Base-by-base conservation (phyloP, 1,140 invertebrate genomes). In the Lerema accius region DNA sequence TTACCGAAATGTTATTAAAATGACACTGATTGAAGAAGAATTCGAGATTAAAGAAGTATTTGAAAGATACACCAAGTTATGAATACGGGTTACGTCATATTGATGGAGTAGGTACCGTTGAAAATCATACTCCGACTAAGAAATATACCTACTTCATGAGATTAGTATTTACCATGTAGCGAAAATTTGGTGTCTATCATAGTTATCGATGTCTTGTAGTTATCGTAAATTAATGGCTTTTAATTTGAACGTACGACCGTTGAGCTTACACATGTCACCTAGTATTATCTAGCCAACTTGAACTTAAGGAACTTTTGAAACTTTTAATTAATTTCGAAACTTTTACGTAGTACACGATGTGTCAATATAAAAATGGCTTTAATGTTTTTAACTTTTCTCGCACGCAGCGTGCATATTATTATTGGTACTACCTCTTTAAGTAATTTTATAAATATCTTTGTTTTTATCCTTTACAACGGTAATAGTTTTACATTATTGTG, bases 291-390 rank as follows among this genome's bases (percentile, higher is more conserved):
- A 23, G 19, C 19, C 2, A 23, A 23, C 19, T 23, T 3, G 5
- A 5, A 3, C 19, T 2, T 23, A 23, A 32, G 9, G 28, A 9
- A 32, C 28, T 32, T 32, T 32, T 1, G 28, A 32, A 32, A 32
- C 4, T 32, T 32, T 32, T 1, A 32, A 32, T 32, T 32, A 7
- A 32, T 32, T 32, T 32, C 9, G 28, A 32, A 7, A 32, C 28
- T 32, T 32, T 42, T 26, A 55, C 28, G 50, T 53, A 45, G 16
- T 35, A 35, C 16, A 45, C 48, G 40, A 45, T 4, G 63, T 70
- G 69, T 72, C 73, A 69, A 76, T 76, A 63, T 49, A 61, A 72
- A 32, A 51, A 62, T 64, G 48, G 67, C 69, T 75, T 75, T 75
- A 72, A 73, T 39, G 45, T 49, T 39, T 51, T 39, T 10, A 51